These are phyloP conservation scores for Agriotes lineatus DNA, from an alignment of 2,888 invertebrate genomes.

Conservation along the genomic window DNA sequence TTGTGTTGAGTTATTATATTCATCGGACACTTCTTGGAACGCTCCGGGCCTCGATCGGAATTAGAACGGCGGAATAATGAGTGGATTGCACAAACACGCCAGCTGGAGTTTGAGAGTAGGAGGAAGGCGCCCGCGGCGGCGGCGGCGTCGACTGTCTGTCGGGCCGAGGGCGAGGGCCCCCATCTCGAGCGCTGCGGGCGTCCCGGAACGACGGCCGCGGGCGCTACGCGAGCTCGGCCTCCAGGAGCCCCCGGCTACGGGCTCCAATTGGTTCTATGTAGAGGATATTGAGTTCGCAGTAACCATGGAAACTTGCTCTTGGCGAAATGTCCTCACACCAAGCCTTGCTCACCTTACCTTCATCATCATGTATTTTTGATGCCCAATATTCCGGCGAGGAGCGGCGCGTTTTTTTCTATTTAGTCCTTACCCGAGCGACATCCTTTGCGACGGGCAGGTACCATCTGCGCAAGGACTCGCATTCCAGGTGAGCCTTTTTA, in stretches of 20 bases:
- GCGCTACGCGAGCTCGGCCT: slow-evolving; percentile 54
- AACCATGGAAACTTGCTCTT: slow-evolving; percentile 58
- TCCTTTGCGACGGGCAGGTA: too few species aligned
- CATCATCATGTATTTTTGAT: slow-evolving; percentile 41
- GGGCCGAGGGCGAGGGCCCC: slow-evolving; percentile 48
- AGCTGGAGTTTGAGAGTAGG: slow-evolving; percentile 47
- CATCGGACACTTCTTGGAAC: slow-evolving; percentile 49
- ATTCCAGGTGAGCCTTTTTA: too few species aligned
- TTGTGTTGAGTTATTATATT: slow-evolving; percentile 51
- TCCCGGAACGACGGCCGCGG: slow-evolving; percentile 53
- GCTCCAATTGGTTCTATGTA: slow-evolving; percentile 61
- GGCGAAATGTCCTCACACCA: slow-evolving; percentile 50
- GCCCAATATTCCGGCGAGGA: slow-evolving; percentile 26
- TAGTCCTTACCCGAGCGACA: slow-evolving; percentile 1
- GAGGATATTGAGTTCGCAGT: slow-evolving; percentile 62
- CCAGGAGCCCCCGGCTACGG: slow-evolving; percentile 40
- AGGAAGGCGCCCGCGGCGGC: slow-evolving; percentile 47
- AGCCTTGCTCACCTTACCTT: slow-evolving; percentile 43
- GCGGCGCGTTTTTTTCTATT: slow-evolving; percentile 5
- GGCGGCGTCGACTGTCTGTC: slow-evolving; percentile 59
- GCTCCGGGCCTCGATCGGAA: slow-evolving; percentile 49
- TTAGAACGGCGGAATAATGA: slow-evolving; percentile 54
- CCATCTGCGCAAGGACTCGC: too few species aligned
- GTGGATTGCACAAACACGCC: slow-evolving; percentile 52
- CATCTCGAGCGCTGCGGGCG: slow-evolving; percentile 58